Conservation (phyloP, 2,113 vertebrate species). For the Limanda limanda region DNA sequence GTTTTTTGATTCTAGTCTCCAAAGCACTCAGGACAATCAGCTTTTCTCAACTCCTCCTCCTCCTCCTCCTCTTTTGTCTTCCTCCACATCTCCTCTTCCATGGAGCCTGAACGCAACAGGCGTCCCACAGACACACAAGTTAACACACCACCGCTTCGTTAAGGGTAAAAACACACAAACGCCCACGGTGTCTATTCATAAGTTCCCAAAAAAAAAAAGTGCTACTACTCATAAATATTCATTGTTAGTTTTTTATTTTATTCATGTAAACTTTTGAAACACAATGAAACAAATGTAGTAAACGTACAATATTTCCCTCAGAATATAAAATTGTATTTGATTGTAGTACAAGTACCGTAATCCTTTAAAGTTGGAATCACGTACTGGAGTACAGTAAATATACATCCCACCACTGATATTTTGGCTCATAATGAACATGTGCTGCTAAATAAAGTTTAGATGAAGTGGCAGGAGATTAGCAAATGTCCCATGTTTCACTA, state of each 20-base stretch:
- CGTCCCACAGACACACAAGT: slow-evolving; percentile 62
- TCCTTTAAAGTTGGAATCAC: too few relatives aligned
- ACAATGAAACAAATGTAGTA: neutral
- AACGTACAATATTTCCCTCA: neutral
- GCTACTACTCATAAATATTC: too few relatives aligned
- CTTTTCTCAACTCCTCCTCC: slow-evolving; percentile 78
- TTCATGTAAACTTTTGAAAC: too few relatives aligned
- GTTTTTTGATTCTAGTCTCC: slow-evolving; percentile 56
- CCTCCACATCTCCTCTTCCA: slow-evolving; percentile 45
- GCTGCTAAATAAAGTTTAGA: neutral
- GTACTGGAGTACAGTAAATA: neutral
- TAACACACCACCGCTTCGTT: neutral
- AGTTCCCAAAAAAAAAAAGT: fast-evolving
- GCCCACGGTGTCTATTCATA: neutral
- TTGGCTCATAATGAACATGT: neutral
- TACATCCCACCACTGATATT: neutral
- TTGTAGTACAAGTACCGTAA: too few relatives aligned
- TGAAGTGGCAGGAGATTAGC: neutral
- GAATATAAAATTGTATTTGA: too few relatives aligned
- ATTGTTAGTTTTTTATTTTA: too few relatives aligned
- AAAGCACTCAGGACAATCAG: slow-evolving; percentile 74
- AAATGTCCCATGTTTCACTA: neutral
- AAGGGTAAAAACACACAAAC: neutral
- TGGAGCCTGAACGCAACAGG: slow-evolving; percentile 83
- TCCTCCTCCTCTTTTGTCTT: neutral